phyloP scores from a whole-genome alignment of 2,797 vertebrate species.

The Microctenopoma lineatum region DNA sequence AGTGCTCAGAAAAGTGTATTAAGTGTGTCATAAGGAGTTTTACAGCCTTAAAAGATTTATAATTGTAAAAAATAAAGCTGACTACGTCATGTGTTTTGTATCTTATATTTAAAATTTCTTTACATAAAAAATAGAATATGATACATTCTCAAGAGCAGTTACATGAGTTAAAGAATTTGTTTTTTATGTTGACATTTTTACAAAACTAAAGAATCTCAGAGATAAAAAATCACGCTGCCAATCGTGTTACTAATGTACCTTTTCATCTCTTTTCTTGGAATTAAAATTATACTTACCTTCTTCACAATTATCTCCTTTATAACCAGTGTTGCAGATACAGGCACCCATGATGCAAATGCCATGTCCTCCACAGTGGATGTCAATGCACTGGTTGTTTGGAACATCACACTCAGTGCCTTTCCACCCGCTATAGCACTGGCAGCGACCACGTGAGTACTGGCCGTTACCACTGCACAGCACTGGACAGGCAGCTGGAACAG shows the following conservation, averaged over 20 bases:
- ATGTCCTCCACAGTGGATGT: constrained; percentile 94
- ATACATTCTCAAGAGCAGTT: not conserved
- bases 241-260: not conserved
- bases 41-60: no score
- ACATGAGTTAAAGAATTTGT: constrained; percentile 3
- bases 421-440: constrained; percentile 98
- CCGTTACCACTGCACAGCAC: constrained; percentile 97
- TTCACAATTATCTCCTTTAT: constrained; percentile 97
- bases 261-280: not conserved
- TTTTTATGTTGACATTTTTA: constrained; percentile 3
- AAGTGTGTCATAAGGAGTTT: no score
- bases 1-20: no score
- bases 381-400: constrained; percentile 92
- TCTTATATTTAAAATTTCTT: no score
- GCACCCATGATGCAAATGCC: constrained; percentile 96
- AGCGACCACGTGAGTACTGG: constrained; percentile 97
- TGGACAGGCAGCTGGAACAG: constrained; percentile 89
- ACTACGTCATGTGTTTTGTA: no score
- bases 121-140: no score
- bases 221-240: no score
- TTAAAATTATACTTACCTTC: constrained; percentile 87
- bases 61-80: no score
- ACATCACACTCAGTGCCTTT: constrained; percentile 98
- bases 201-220: no score
- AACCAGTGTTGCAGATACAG: constrained; percentile 95